phyloP scores from a whole-genome alignment of 2,113 vertebrate genomes.

The Actinemys pallida region DNA sequence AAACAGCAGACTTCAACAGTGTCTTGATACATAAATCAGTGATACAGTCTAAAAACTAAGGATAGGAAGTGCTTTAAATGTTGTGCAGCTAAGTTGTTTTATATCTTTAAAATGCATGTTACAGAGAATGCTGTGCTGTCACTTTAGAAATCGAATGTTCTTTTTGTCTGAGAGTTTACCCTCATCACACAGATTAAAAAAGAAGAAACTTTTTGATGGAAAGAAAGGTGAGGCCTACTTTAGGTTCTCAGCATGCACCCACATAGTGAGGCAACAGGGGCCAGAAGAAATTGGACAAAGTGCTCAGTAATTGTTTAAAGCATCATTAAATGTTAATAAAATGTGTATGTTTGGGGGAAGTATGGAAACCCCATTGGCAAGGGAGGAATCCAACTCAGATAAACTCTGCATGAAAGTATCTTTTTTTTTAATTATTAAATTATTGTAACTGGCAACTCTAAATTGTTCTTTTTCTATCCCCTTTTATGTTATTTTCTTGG shows the following conservation, averaged over 20 bases:
- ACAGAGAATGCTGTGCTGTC: conserved; percentile 3
- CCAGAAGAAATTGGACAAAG: background rate
- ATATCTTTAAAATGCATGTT: conserved; percentile 33
- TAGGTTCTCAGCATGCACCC: background rate
- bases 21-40: conserved; percentile 26
- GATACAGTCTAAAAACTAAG: background rate
- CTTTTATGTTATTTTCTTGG: conserved; percentile 29
- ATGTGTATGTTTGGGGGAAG: conserved; percentile 2
- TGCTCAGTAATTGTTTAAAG: conserved; percentile 23
- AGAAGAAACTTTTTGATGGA: background rate
- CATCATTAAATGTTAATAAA: conserved; percentile 25
- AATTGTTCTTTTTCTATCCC: conserved; percentile 20
- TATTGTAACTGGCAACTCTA: conserved; percentile 36
- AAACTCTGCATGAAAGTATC: conserved; percentile 32
- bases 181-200: background rate
- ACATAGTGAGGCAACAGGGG: background rate
- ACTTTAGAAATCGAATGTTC: conserved; percentile 1
- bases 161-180: conserved; percentile 46
- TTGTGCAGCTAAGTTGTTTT: background rate
- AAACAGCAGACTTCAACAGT: conserved; percentile 43
- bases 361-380: background rate
- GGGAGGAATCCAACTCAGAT: conserved; percentile 38
- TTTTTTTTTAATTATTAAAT: conserved; percentile 9
- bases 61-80: background rate
- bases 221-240: conserved; percentile 11